phyloP scores from a whole-genome alignment of 2,113 vertebrate genomes.

The Trichechus manatus region DNA sequence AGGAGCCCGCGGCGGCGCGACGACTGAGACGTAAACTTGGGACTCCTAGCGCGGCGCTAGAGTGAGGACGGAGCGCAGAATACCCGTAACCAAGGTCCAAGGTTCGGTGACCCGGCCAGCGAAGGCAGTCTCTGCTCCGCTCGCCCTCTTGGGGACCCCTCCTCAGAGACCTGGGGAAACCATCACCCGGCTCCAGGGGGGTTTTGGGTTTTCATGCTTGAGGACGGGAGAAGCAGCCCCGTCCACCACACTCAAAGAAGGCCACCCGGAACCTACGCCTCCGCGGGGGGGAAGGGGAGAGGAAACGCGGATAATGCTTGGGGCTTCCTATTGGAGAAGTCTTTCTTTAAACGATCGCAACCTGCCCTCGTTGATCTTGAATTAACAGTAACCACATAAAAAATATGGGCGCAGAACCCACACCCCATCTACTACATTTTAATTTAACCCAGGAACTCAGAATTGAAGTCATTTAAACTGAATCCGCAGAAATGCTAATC shows the following conservation, averaged over 20 bases:
- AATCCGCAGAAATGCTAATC: not conserved
- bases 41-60: not conserved
- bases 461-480: not conserved
- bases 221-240: not conserved
- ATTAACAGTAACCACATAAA: not conserved
- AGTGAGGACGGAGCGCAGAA: accelerated
- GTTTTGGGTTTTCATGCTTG: not conserved
- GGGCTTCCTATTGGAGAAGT: not conserved
- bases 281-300: not conserved
- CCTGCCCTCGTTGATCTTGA: not conserved
- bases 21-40: accelerated
- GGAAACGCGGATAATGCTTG: not conserved
- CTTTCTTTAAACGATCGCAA: not conserved
- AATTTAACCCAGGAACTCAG: not conserved
- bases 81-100: not conserved
- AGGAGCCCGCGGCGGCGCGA: accelerated
- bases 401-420: not conserved
- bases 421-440: not conserved
- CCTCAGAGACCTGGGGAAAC: not conserved
- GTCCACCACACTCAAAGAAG: not conserved
- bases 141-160: no score
- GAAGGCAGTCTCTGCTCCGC: not conserved
- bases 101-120: not conserved
- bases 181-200: not conserved
- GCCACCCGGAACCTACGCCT: not conserved